Evolutionary conservation across 2,797 vertebrate species (phyloP), one percentile per base, ranked within the genome.

Genomic region (Petrocephalus sullivani): DNA sequence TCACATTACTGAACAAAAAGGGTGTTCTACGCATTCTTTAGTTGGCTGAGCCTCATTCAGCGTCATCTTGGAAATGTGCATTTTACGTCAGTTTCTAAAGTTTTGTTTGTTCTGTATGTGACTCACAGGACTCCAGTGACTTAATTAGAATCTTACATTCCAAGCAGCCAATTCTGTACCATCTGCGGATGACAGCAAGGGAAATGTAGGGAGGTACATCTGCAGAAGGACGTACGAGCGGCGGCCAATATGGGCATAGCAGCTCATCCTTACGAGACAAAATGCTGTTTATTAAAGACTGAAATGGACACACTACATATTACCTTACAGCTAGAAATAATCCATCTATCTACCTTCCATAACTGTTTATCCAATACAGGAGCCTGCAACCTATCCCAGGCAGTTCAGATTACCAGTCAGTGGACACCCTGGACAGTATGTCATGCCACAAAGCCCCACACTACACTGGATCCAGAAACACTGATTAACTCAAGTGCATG

Each of bases 131-230:
- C 86, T 85, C 85, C 57, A 19, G n/a, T 60, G 85, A 89, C 85
- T 64, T 82, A 89, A 87, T 87, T 87, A 87, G 85, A 83, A 82
- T 71, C 85, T 75, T 87, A 37, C 75, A 64, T 89, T 61, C 57
- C 81, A 67, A 83, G 71, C 85, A n/a, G 37, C 49, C 85, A 41
- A 67, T 28, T 87, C 88, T 37, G 87, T 53, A 85, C 88, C 88
- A 89, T 89, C 88, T 89, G 88, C 87, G 75, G 67, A 83, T 64
- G 85, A 89, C 84, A 85, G 87, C 75, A 51, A 88, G 83, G 82
- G 49, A 88, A 88, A 88, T 28, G 84, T 28, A 28, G 23, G 19
- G 33, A 87, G 56, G 53, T 82, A 58, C 14, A 58, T 82, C 21
- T 58, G 61, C 88, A 89, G 49, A 21, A 87, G 61, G 81, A 87